Evolutionary conservation across 1,140 invertebrate species (phyloP).

Genomic region (Cyrtorhinus lividipennis): DNA sequence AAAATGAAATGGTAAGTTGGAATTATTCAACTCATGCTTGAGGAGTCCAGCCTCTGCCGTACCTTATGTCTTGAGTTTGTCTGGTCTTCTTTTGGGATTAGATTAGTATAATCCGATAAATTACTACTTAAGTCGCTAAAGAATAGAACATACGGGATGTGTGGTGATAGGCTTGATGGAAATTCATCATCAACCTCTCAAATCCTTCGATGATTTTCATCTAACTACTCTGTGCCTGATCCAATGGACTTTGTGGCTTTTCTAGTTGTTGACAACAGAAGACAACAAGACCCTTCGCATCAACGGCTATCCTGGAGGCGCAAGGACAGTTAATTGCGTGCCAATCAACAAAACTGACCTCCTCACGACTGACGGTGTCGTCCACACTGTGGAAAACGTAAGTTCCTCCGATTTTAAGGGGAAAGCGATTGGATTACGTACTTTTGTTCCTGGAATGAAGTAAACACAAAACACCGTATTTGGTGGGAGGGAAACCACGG

Average conservation of each 20-base stretch:
- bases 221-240: no score
- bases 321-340: conserved; percentile 32
- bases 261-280: conserved; percentile 24
- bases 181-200: no score
- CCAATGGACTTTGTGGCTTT: no score
- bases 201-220: no score
- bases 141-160: no score
- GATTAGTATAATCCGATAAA: background rate
- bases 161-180: no score
- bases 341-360: conserved; percentile 30
- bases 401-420: no score
- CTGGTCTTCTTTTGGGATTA: background rate
- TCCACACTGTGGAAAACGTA: conserved; percentile 37
- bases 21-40: background rate
- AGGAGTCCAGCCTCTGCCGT: background rate
- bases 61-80: background rate
- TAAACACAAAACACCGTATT: no score
- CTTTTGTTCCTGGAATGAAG: no score
- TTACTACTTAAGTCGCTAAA: background rate
- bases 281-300: conserved; percentile 32
- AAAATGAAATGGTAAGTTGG: conserved; percentile 14
- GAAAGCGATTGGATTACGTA: no score
- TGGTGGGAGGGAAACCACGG: no score
- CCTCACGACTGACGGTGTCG: conserved; percentile 34
- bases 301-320: conserved; percentile 33